Conservation (phyloP, 37 sponge, comb jelly and placozoan species). For the Spongilla lacustris region DNA sequence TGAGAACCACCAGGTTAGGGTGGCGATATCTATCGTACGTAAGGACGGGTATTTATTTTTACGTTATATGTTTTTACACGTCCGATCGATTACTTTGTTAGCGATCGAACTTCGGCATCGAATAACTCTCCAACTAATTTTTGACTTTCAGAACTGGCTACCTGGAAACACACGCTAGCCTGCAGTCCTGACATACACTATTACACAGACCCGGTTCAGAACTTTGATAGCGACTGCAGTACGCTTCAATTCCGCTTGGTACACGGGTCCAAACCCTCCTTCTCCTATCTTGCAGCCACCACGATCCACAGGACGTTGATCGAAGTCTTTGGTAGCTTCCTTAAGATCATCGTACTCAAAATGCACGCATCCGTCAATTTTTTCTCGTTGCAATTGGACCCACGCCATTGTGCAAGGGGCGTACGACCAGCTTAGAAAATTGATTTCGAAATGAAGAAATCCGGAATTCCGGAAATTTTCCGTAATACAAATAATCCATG, state of each 20-base stretch:
- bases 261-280: constrained; percentile 96
- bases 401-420: too few species aligned
- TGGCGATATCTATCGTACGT: constrained; percentile 79
- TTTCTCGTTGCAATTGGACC: background rate
- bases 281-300: constrained; percentile 89
- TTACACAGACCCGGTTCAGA: constrained; percentile 4
- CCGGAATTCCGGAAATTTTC: background rate
- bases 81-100: constrained; percentile 56
- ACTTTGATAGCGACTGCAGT: constrained; percentile 93
- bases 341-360: constrained; percentile 61
- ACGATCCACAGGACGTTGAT: constrained; percentile 22
- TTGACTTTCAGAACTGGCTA: constrained; percentile 5
- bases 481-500: too few species aligned
- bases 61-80: too few species aligned
- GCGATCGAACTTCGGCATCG: constrained; percentile 75
- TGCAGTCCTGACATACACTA: background rate
- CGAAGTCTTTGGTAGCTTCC: constrained; percentile 73
- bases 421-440: too few species aligned
- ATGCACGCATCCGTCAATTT: constrained; percentile 49
- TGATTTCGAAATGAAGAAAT: background rate
- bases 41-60: background rate
- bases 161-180: background rate
- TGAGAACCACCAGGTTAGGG: constrained; percentile 84
- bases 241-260: constrained; percentile 58
- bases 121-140: constrained; percentile 75